phyloP scores from a whole-genome alignment of 2,797 vertebrate genomes.

The Xyrichtys novacula region DNA sequence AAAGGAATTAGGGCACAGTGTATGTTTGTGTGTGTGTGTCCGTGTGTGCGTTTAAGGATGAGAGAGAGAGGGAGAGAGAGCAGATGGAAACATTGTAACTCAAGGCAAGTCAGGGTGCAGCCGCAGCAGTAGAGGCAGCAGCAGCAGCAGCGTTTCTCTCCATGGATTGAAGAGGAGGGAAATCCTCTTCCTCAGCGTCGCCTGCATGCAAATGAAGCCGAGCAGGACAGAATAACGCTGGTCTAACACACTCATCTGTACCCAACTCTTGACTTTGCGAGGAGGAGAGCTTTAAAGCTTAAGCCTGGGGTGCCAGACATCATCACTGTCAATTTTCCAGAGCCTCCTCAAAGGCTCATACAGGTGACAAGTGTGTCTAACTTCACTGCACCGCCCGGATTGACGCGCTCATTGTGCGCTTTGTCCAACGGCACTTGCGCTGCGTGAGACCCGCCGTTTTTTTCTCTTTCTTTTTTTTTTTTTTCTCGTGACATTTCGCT shows the following conservation, averaged over 20 bases:
- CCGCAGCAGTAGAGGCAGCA: conserved; percentile 28
- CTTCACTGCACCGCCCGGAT: conserved; percentile 32
- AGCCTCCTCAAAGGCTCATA: conserved; percentile 46
- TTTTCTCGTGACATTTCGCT: conserved; percentile 49
- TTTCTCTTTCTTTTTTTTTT: background rate
- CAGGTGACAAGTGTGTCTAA: conserved; percentile 70
- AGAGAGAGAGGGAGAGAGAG: conserved; percentile 34
- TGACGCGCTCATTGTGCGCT: conserved; percentile 40
- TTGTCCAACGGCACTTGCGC: conserved; percentile 29
- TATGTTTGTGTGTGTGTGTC: background rate
- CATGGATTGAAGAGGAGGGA: conserved; percentile 32
- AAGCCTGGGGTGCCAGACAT: background rate
- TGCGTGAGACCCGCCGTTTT: conserved; percentile 31
- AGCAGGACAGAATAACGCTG: conserved; percentile 27
- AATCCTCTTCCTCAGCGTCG: conserved; percentile 36
- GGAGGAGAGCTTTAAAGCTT: conserved; percentile 7
- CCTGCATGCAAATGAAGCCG: conserved; percentile 56
- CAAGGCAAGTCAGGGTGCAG: conserved; percentile 56
- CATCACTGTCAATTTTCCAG: conserved; percentile 16
- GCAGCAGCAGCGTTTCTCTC: conserved; percentile 29
- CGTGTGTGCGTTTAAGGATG: conserved; percentile 6
- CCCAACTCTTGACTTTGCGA: conserved; percentile 27
- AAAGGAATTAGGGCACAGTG: conserved; percentile 55
- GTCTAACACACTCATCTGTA: conserved; percentile 17
- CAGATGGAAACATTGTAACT: conserved; percentile 56